phyloP scores from a whole-genome alignment of 2,113 vertebrate genomes.

The Archilochus colubris region DNA sequence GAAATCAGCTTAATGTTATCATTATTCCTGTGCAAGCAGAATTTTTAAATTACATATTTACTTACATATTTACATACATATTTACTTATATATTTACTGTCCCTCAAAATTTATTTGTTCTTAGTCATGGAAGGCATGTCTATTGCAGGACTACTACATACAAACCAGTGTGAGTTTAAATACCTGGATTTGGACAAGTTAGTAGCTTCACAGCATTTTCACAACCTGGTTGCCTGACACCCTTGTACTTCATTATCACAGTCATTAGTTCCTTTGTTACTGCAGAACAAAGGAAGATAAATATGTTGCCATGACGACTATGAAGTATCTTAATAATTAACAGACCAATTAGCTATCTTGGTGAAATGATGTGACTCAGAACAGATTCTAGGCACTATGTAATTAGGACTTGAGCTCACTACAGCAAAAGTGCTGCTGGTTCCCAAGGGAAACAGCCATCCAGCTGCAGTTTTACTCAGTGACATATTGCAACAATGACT shows the following conservation, averaged over 20 bases:
- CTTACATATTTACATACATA: background rate
- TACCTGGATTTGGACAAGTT: background rate
- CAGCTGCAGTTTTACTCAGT: slow-evolving; percentile 55
- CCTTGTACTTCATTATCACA: slow-evolving; percentile 21
- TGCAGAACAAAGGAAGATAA: slow-evolving; percentile 63
- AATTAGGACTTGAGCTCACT: slow-evolving; percentile 81
- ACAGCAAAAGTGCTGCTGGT: slow-evolving; percentile 69
- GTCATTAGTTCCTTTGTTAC: slow-evolving; percentile 60
- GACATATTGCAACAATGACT: background rate
- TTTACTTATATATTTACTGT: background rate
- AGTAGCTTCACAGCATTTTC: background rate
- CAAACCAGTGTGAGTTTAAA: background rate
- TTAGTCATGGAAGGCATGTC: background rate
- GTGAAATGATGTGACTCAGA: slow-evolving; percentile 76
- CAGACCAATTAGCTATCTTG: slow-evolving; percentile 81
- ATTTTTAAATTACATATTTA: background rate
- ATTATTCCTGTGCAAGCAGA: background rate
- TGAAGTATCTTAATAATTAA: slow-evolving; percentile 85
- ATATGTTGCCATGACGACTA: slow-evolving; percentile 81
- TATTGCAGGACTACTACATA: fast-evolving
- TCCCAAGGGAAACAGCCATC: slow-evolving; percentile 36
- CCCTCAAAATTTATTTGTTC: background rate
- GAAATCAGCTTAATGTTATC: background rate
- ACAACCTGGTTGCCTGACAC: slow-evolving; percentile 13
- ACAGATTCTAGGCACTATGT: slow-evolving; percentile 74